phyloP scores from a whole-genome alignment of 2,888 invertebrate genomes.

The Hololepta plana region DNA sequence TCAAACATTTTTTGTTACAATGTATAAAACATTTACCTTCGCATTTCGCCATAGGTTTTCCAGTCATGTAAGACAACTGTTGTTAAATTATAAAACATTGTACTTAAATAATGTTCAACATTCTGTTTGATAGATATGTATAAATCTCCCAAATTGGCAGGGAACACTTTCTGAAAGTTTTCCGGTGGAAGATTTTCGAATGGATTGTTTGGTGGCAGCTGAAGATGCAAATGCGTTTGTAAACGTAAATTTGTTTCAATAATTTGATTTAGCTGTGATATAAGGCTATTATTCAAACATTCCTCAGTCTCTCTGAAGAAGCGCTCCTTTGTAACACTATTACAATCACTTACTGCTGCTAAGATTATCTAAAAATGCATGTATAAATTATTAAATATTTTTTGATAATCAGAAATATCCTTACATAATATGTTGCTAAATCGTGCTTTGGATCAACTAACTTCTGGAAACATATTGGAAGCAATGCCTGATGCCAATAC shows the following conservation, averaged over 20 bases:
- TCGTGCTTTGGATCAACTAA: slow-evolving; percentile 31
- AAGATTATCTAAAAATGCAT: slow-evolving; percentile 20
- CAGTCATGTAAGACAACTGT: slow-evolving; percentile 90
- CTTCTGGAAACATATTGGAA: slow-evolving; percentile 59
- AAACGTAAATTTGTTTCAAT: slow-evolving; percentile 87
- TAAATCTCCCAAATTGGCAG: slow-evolving; percentile 22
- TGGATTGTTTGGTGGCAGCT: slow-evolving; percentile 39
- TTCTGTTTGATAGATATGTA: slow-evolving; percentile 22
- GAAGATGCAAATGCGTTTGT: slow-evolving; percentile 81
- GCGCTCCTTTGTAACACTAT: slow-evolving; percentile 11
- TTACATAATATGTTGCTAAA: slow-evolving; percentile 40
- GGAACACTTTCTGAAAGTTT: slow-evolving; percentile 19
- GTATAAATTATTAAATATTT: slow-evolving; percentile 8
- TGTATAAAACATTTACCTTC: slow-evolving; percentile 31
- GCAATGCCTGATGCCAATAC: slow-evolving; percentile 62
- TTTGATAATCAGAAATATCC: slow-evolving; percentile 12
- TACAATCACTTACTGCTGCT: slow-evolving; percentile 21
- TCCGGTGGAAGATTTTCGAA: slow-evolving; percentile 19
- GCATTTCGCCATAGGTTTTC: slow-evolving; percentile 95
- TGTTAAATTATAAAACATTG: slow-evolving; percentile 92
- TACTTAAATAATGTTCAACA: slow-evolving; percentile 82
- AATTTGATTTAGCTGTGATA: slow-evolving; percentile 61
- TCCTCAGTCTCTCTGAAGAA: no score
- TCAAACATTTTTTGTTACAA: neutral
- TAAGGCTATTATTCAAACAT: no score